These are phyloP conservation scores for Meandrina meandrites DNA, from an alignment of 92 coral and sea anemone genomes.

Conservation along the genomic window DNA sequence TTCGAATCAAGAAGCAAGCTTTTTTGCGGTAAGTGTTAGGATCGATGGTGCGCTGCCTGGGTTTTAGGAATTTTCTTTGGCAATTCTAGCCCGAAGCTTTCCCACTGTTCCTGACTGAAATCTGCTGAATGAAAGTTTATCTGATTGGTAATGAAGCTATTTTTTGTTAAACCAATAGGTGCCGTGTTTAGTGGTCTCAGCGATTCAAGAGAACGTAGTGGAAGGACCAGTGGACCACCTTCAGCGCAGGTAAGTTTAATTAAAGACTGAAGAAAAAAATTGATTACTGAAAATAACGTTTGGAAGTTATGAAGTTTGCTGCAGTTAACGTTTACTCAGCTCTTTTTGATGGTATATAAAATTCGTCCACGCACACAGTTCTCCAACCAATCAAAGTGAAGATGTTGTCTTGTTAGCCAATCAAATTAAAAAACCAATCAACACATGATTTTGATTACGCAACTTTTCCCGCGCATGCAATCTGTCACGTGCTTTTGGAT, in stretches of 20 bases:
- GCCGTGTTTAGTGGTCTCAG: constrained; percentile 29
- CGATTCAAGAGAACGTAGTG: constrained; percentile 2
- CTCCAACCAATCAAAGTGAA: not conserved
- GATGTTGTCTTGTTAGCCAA: not conserved
- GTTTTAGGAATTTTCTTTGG: not conserved
- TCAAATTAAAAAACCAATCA: not conserved
- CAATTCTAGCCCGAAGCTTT: not conserved
- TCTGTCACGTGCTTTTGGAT: not conserved
- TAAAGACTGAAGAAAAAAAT: not conserved
- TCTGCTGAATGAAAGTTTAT: not conserved
- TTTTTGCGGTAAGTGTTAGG: too few relatives aligned
- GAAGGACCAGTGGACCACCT: not conserved
- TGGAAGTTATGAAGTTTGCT: not conserved
- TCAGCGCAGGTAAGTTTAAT: constrained; percentile 7
- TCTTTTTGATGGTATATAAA: not conserved
- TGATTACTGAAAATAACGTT: not conserved
- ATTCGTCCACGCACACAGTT: not conserved
- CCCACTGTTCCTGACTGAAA: not conserved
- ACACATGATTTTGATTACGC: not conserved
- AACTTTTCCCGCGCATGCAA: not conserved
- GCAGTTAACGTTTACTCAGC: too few relatives aligned
- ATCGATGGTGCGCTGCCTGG: too few relatives aligned
- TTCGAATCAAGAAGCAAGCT: too few relatives aligned
- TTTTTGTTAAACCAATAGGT: not conserved
- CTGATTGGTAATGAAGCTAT: not conserved